Evolutionary conservation across 2,797 vertebrate genomes (phyloP).

Genomic region (Dermochelys coriacea): DNA sequence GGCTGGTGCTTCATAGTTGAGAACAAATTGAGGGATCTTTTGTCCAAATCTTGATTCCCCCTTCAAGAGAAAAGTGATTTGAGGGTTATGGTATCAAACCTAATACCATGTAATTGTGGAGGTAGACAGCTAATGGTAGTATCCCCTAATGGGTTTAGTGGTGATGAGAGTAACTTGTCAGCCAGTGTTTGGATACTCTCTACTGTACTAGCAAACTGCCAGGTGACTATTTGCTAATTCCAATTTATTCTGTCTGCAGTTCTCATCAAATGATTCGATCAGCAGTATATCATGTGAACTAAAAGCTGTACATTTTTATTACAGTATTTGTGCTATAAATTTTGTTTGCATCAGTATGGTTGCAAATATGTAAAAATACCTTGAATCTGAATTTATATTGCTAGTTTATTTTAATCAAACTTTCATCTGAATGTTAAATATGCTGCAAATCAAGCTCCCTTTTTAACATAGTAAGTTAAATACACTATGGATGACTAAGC

Average conservation of each 20-base stretch:
- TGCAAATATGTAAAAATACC: background rate
- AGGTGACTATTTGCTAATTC: background rate
- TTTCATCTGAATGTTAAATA: background rate
- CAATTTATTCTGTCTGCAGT: background rate
- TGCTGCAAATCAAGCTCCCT: background rate
- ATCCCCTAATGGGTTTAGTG: background rate
- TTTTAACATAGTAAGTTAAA: background rate
- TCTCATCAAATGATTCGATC: background rate
- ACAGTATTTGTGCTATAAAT: background rate
- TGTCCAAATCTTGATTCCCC: background rate
- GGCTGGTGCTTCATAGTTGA: background rate
- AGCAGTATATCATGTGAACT: background rate
- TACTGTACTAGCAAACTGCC: background rate
- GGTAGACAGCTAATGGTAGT: background rate
- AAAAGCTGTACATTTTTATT: background rate
- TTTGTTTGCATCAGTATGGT: background rate
- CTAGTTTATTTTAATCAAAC: conserved; percentile 6
- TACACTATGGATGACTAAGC: background rate
- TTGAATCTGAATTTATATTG: background rate
- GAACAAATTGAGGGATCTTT: background rate
- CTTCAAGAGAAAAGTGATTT: background rate
- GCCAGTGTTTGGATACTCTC: background rate
- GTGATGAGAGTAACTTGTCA: background rate
- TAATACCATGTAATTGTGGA: background rate
- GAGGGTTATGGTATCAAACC: background rate